phyloP scores from a whole-genome alignment of 2,113 vertebrate species.

The Argyrosomus japonicus region DNA sequence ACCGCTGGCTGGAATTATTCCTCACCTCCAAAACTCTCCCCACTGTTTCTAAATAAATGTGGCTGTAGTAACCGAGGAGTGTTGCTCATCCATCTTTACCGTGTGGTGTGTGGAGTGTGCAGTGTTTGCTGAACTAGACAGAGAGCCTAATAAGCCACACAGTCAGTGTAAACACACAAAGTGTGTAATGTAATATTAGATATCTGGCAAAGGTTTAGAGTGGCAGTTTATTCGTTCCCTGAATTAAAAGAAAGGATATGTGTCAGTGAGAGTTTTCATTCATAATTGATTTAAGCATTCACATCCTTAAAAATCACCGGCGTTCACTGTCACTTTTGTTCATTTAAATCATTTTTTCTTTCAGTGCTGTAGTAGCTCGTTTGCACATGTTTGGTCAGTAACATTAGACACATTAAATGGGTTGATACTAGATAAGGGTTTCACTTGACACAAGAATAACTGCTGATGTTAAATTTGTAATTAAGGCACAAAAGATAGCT shows the following conservation, averaged over 20 bases:
- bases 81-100: slow-evolving; percentile 90
- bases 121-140: slow-evolving; percentile 72
- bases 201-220: slow-evolving; percentile 12
- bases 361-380: slow-evolving; percentile 31
- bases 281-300: slow-evolving; percentile 2
- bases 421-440: slow-evolving; percentile 59
- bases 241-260: slow-evolving; percentile 11
- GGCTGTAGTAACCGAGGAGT: slow-evolving; percentile 86
- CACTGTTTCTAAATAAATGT: slow-evolving; percentile 94
- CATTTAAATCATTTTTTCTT: slow-evolving; percentile 32
- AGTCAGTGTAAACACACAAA: slow-evolving; percentile 48
- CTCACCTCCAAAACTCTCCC: slow-evolving; percentile 88
- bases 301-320: slow-evolving; percentile 5
- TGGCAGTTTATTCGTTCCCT: slow-evolving; percentile 3
- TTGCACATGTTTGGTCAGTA: slow-evolving; percentile 49
- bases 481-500: slow-evolving; percentile 64
- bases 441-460: slow-evolving; percentile 67
- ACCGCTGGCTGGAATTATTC: slow-evolving; percentile 91
- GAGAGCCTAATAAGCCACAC: slow-evolving; percentile 72
- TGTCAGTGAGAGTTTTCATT: background rate
- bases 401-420: slow-evolving; percentile 45
- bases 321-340: slow-evolving; percentile 32
- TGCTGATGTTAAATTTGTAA: slow-evolving; percentile 74
- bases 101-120: slow-evolving; percentile 59
- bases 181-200: slow-evolving; percentile 20